Evolutionary conservation across 2,113 vertebrate genomes (phyloP).

Genomic region (Rafetus swinhoei): DNA sequence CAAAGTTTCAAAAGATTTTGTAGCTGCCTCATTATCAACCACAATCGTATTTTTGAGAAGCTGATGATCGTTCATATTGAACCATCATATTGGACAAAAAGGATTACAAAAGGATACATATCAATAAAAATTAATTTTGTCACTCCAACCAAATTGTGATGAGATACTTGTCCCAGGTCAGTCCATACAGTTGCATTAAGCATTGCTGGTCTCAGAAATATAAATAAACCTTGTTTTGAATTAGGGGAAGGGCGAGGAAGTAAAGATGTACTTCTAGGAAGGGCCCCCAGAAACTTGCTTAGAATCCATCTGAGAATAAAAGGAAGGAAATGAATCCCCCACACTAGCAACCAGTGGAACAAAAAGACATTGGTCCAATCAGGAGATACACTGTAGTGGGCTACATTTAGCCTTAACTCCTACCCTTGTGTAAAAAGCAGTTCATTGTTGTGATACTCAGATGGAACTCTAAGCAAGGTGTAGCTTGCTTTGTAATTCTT

Average conservation of each 20-base stretch:
- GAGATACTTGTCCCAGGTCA: slow-evolving; percentile 41
- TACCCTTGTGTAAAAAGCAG: fast-evolving
- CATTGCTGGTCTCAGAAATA: background rate
- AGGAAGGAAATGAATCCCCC: background rate
- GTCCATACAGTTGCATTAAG: background rate
- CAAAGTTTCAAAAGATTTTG: slow-evolving; percentile 63
- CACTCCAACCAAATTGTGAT: slow-evolving; percentile 61
- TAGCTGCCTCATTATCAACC: slow-evolving; percentile 65
- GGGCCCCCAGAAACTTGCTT: background rate
- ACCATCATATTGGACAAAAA: slow-evolving; percentile 52
- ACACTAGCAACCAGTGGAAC: fast-evolving
- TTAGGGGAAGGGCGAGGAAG: background rate
- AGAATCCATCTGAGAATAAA: background rate
- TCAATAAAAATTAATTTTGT: slow-evolving; percentile 71
- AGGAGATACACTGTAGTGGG: background rate
- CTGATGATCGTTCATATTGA: slow-evolving; percentile 51
- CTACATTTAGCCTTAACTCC: fast-evolving
- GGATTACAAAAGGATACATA: slow-evolving; percentile 62
- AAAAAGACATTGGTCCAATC: background rate
- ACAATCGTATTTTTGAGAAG: slow-evolving; percentile 57
- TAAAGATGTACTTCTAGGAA: background rate
- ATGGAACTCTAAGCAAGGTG: background rate
- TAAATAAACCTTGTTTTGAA: background rate
- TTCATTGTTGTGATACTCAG: slow-evolving; percentile 50
- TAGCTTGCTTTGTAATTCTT: slow-evolving; percentile 37